Evolutionary conservation across 2,797 vertebrate species (phyloP), one percentile per base, ranked within the genome.

Genomic region (Cyclopterus lumpus): DNA sequence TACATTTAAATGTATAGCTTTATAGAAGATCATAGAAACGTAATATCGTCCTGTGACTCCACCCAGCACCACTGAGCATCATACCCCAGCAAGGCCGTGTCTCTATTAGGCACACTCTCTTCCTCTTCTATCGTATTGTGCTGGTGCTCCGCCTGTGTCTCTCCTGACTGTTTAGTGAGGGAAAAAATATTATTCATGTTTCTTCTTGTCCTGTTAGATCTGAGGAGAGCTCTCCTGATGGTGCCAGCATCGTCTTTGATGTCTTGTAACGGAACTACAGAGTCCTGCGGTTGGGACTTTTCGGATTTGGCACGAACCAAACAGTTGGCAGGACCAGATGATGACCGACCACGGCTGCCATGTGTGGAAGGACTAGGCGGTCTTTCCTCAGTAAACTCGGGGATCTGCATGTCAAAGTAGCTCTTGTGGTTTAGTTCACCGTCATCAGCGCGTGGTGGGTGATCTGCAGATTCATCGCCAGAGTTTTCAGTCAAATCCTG

Each of bases 41-140:
- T 97, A 86, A 97, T 95, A 53, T 98, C 97, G 0, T 98, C 96
- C 80, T 96, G 95, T 67, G 96, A 97, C 86, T 97, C 95, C 80
- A 95, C 96, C 97, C 96, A 98, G 90, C 91, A 95, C 96, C 96
- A 97, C 75, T 95, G 96, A 68, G 94, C 86, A 67, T 97, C 96
- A 0, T 96, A 97, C 42, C 92, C 95, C 82, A 95, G 82, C 62
- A 94, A 86, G 59, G 86, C 44, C 28, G 83, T 91, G 73, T 77
- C 82, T 10, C 53, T 82, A 32, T 76, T 60, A 20, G 84, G 48
- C 57, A 78, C 85, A 69, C 73, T 84, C 64, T 88, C 87, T 22
- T 94, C 88, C 0, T 90, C 65, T 55, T 91, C 88, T 30, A 20
- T 36, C 16, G 71, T 80, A 0, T 89, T 74, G n/a, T 69, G 84